Base-by-base conservation (phyloP, 2,113 vertebrate species). In the Aphyosemion australe region DNA sequence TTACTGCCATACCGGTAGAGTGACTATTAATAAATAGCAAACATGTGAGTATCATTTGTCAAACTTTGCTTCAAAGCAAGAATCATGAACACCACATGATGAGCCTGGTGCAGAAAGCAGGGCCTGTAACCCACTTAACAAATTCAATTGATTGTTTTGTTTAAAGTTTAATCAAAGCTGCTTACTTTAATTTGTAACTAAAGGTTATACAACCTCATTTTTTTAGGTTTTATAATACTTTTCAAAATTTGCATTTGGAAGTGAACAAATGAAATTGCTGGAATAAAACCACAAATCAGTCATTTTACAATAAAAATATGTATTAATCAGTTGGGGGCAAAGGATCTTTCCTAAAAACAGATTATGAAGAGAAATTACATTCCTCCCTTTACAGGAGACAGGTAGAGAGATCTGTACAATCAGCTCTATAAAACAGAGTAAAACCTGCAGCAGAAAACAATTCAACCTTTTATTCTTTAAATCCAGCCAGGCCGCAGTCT, bases 281-380 rank as follows among this genome's bases (percentile, higher is more conserved):
- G 18, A 55, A 12, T 48, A 12, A 15, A 26, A 62, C 32, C 47
- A 74, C 31, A 20, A 48, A 2, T 21, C 21, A 63, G 14, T 1
- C 50, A 8, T 6, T 4, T 54, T 70, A 65, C 51, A 52, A 8
- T 47, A 63, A 34, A 19, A 78, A 79, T 49, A 37, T 83, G 49
- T 79, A 79, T 87, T 81, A 55, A 7, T 8, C 6, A 61, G 60
- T 31, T 55, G 14, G 74, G 76, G 52, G 18, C 70, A 74, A 55
- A 65, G 43, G 16, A 4, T 26, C 37, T 16, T 13, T 4, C 31
- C 41, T 51, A 31, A 37, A 83, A 80, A 82, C 14, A 42, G 20
- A 54, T 49, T 16, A 52, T 52, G 41, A 78, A 51, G 7, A 26
- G 57, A 79, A 71, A 37, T 2, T 50, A n/a, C 32, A 8, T 50